Conservation (phyloP, 1,140 invertebrate species). For the Drosophila pachea region DNA sequence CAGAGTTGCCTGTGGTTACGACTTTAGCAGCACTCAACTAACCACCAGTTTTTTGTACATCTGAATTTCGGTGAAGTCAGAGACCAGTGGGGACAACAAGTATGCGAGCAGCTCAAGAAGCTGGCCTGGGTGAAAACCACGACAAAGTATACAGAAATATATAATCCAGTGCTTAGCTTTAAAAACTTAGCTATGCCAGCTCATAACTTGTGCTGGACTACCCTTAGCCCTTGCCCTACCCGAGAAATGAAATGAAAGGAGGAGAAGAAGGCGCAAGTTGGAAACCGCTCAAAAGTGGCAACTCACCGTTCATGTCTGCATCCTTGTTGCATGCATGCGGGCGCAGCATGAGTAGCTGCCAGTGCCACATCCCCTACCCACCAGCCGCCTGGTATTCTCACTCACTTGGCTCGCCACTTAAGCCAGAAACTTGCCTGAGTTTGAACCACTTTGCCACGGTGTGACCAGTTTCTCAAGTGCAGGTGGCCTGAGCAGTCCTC, state of each 20-base stretch:
- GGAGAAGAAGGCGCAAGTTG: slow-evolving; percentile 16
- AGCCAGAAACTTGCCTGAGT: slow-evolving; percentile 46
- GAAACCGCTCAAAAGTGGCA: slow-evolving; percentile 38
- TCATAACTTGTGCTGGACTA: slow-evolving; percentile 61
- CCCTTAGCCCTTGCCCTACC: neutral
- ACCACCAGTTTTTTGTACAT: slow-evolving; percentile 7
- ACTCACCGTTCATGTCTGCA: slow-evolving; percentile 23
- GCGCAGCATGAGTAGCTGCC: slow-evolving; percentile 19
- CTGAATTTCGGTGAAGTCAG: slow-evolving; percentile 15
- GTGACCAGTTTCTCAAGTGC: slow-evolving; percentile 46
- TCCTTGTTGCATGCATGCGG: slow-evolving; percentile 51
- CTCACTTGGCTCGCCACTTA: slow-evolving; percentile 53
- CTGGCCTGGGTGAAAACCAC: slow-evolving; percentile 32
- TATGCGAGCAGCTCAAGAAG: slow-evolving; percentile 23
- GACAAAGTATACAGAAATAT: slow-evolving; percentile 64
- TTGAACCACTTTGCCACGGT: slow-evolving; percentile 35
- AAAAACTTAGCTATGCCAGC: slow-evolving; percentile 71
- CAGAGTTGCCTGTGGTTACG: slow-evolving; percentile 44
- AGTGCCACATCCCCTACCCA: neutral
- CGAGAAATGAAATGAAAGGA: neutral
- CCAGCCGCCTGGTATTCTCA: slow-evolving; percentile 33
- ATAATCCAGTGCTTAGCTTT: slow-evolving; percentile 72
- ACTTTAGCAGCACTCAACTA: slow-evolving; percentile 26
- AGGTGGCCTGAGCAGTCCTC: slow-evolving; percentile 4
- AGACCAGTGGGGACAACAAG: slow-evolving; percentile 54